Evolutionary conservation across 2,113 vertebrate genomes (phyloP).

Genomic region (Notechis scutatus): DNA sequence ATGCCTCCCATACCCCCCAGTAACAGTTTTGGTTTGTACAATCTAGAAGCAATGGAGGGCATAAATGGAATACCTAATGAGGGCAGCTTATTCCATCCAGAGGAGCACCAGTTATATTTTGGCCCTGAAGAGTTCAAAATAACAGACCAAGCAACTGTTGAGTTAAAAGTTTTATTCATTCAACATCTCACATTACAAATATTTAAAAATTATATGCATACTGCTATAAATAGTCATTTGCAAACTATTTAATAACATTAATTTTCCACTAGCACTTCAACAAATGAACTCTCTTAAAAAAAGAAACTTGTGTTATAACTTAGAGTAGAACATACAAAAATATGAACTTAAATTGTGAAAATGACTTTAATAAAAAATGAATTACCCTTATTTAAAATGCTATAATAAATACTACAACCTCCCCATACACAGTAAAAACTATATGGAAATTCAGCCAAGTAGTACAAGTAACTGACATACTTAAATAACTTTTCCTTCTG

Average conservation of each 20-base stretch:
- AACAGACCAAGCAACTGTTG: slow-evolving; percentile 59
- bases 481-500: slow-evolving; percentile 98
- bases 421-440: slow-evolving; percentile 99
- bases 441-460: slow-evolving; percentile 99
- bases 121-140: slow-evolving; percentile 32
- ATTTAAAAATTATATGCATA: slow-evolving; percentile 99
- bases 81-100: neutral
- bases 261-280: slow-evolving; percentile 99
- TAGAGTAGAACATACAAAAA: slow-evolving; percentile 99
- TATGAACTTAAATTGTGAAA: slow-evolving; percentile 99
- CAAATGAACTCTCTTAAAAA: slow-evolving; percentile 98
- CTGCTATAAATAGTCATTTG: slow-evolving; percentile 99
- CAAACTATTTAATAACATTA: slow-evolving; percentile 99
- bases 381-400: slow-evolving; percentile 99
- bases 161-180: slow-evolving; percentile 99
- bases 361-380: slow-evolving; percentile 99
- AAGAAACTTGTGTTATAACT: slow-evolving; percentile 98
- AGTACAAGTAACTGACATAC: slow-evolving; percentile 98
- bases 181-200: slow-evolving; percentile 99
- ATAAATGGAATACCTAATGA: neutral
- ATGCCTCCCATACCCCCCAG: neutral
- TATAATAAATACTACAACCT: slow-evolving; percentile 99
- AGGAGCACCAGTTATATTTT: neutral
- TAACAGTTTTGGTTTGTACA: neutral
- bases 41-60: neutral